Evolutionary conservation across 2,888 invertebrate genomes (phyloP).

Genomic region (Lycophotia porphyrea): DNA sequence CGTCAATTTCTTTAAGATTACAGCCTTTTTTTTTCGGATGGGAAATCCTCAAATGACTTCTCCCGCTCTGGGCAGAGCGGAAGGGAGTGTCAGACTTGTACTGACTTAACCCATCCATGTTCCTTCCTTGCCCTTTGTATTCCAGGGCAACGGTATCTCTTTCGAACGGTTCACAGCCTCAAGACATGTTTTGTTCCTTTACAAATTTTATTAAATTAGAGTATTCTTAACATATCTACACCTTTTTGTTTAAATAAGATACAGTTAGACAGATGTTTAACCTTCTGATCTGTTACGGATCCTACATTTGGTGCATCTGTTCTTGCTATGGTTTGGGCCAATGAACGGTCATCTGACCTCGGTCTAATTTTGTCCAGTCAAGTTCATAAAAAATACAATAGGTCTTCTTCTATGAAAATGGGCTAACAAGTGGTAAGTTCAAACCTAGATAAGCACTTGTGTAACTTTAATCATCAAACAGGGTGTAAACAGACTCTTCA

Average conservation of each 20-base stretch:
- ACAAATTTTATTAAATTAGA: not conserved
- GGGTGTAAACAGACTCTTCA: too few species aligned
- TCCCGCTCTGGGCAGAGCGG: too few species aligned
- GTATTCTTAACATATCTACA: not conserved
- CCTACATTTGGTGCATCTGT: not conserved
- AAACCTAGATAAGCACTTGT: not conserved
- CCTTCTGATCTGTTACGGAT: not conserved
- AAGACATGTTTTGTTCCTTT: not conserved
- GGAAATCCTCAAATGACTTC: too few species aligned
- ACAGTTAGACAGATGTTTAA: not conserved
- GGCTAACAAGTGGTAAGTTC: not conserved
- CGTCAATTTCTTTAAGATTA: not conserved
- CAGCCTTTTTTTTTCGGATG: too few species aligned
- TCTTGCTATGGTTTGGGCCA: not conserved
- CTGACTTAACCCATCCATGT: too few species aligned
- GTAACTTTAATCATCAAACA: too few species aligned
- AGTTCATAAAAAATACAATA: not conserved
- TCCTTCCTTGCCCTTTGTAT: too few species aligned
- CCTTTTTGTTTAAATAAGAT: not conserved
- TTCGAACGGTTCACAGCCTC: too few species aligned
- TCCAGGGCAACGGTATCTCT: too few species aligned
- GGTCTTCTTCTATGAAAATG: not conserved
- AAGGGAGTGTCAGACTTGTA: too few species aligned
- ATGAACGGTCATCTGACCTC: not conserved
- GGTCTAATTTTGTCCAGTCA: not conserved